Base-by-base conservation (phyloP, 2,888 invertebrate genomes). In the Cephus rjabovi region DNA sequence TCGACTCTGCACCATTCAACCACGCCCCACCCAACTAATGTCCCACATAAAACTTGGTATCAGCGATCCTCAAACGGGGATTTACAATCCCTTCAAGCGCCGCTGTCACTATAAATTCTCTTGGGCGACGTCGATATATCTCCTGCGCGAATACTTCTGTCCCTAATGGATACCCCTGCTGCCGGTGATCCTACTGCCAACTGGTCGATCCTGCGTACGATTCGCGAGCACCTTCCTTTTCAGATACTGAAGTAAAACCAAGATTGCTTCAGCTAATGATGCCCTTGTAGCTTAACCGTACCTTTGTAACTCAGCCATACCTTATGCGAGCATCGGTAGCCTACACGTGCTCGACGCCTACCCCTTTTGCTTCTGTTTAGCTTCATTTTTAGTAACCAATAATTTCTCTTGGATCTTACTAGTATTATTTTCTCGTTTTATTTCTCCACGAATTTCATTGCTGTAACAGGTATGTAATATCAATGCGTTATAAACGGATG, bases 51-150 rank as follows among this genome's bases (percentile, higher is more conserved):
- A 91, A 91, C 91, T 91, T 90, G 90, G 91, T 91, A 91, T 91
- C 91, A 91, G 91, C 91, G 90, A 91, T 91, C 91, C 91, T 91
- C 91, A 91, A 91, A 91, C 91, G 90, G 91, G 91, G 91, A 91
- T 91, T 91, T 91, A 91, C 91, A 91, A 91, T 91, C 91, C 91
- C 91, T 91, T 91, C 91, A 91, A 91, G 91, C 91, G 88, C 88
- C 87, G 68, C 89, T 90, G 89, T 89, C 90, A 88, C 90, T 86
- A 90, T 89, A 90, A 90, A 90, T 90, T 89, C 87, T 87, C 86
- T 83, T 84, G 87, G 89, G 88, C 88, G 89, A 89, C 89, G 89
- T 90, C 91, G 90, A 91, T 90, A 90, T 91, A 89, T 90, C 90
- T 90, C 88, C 86, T 86, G 88, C 86, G 88, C 89, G 90, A 90